A percentile compares a stretch with the other conserved stretches of the same genome.
Conservation (phyloP, 2,113 vertebrate species). For the Antechinus flavipes region DNA sequence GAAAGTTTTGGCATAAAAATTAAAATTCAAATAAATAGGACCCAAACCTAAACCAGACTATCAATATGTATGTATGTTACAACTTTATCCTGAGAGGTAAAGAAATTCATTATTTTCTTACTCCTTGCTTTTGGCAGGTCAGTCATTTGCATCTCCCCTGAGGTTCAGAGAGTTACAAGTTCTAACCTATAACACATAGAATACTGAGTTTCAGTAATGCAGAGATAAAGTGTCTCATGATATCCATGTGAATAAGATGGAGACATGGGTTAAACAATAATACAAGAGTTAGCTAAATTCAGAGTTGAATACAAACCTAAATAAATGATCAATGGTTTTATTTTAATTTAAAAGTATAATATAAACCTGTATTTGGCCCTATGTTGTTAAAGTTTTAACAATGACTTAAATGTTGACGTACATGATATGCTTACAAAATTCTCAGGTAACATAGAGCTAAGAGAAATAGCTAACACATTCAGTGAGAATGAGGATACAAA, state of each 20-base stretch:
- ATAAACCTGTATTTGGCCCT: not conserved
- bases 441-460: not conserved
- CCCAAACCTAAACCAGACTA: not conserved
- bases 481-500: not conserved
- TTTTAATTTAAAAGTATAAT: not conserved
- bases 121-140: not conserved
- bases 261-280: not conserved
- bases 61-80: not conserved
- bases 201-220: not conserved
- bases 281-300: not conserved
- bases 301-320: not conserved
- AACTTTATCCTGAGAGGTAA: not conserved
- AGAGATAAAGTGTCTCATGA: not conserved
- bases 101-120: not conserved
- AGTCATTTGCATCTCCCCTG: not conserved
- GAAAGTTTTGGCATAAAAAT: not conserved
- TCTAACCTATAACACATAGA: not conserved
- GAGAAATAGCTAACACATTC: not conserved
- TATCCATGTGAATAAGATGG: not conserved
- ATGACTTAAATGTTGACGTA: not conserved
- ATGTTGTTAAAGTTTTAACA: not conserved
- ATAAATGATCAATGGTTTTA: not conserved
- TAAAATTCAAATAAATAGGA: not conserved
- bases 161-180: not conserved
- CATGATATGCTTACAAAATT: not conserved